Base-by-base conservation (phyloP, 35 echinoderm and acorn worm species). In the Hemicentrotus pulcherrimus region DNA sequence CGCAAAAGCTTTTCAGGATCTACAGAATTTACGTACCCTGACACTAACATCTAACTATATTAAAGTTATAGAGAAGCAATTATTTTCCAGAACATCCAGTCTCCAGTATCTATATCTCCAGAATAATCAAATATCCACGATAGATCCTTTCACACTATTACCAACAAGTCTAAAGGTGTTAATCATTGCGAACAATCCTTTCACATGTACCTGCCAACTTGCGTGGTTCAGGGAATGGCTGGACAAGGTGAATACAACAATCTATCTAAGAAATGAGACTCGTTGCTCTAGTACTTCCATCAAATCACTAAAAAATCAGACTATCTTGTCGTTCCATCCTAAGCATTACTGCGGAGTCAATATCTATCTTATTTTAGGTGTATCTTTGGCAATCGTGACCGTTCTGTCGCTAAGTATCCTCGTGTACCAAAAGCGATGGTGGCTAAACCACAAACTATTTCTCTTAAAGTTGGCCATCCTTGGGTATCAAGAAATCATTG, bases 341-440 rank as follows among this genome's bases (percentile, higher is more conserved):
- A 33, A 52, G 24, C 18, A 93, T 16, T 50, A 19, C 46, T 93
- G 91, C 30, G 48, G 91, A 47, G n/a, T 58, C 32, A 58, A 58
- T 4, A 28, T 93, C 2, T 31, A 18, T n/a, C 91, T 93, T 13
- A 50, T 50, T 31, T 24, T 31, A 18, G 30, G 46, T n/a, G 16
- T 93, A 15, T 93, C 91, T 47, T 22, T 93, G 4, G 46, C 46
- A 4, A 13, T 93, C 46, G 14, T 93, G 13, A 16, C 24, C 5
- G 45, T 18, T 31, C 11, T 47, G 30, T 58, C 30, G 13, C 5
- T 93, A 8, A 46, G 46, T 22, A 58, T 93, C 13, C 32, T 58
- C 31, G 47, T 31, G 12, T 93, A 93, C 31, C n/a, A 55, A 14
- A 93, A 93, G 30, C 91, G 91, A 14, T 93, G 91, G 91, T 93